Conservation (phyloP, 2,113 vertebrate genomes). For the Parotia lawesii region DNA sequence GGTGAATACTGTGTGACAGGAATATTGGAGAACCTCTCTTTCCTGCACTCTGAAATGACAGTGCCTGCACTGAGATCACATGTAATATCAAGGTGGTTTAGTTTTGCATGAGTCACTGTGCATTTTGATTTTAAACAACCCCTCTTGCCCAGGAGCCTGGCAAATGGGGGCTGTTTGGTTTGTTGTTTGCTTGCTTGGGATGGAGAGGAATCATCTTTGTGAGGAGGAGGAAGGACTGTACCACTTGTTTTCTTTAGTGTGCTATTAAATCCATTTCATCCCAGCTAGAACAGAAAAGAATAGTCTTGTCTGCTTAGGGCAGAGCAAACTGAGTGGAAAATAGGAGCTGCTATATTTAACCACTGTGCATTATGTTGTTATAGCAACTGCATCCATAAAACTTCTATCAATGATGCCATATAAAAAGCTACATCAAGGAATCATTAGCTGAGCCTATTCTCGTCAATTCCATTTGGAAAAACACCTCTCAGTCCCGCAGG, state of each 20-base stretch:
- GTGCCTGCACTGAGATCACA: not conserved
- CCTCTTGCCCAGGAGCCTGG: not conserved
- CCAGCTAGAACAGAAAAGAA: slow-evolving; percentile 21
- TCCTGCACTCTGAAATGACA: not conserved
- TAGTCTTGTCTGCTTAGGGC: slow-evolving; percentile 6
- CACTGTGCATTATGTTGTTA: slow-evolving; percentile 64
- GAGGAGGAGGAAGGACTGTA: not conserved
- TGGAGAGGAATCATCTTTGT: not conserved
- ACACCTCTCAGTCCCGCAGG: slow-evolving; percentile 18
- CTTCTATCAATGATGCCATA: slow-evolving; percentile 55
- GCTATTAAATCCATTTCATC: slow-evolving; percentile 22
- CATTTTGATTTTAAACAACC: slow-evolving; percentile 1
- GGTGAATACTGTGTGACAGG: not conserved
- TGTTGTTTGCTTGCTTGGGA: slow-evolving; percentile 1
- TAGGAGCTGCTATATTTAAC: slow-evolving; percentile 61
- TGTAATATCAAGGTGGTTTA: not conserved
- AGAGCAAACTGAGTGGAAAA: slow-evolving; percentile 47
- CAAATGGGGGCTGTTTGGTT: not conserved
- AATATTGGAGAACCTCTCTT: not conserved
- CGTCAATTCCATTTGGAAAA: slow-evolving; percentile 14
- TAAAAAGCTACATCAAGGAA: slow-evolving; percentile 56
- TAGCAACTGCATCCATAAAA: slow-evolving; percentile 68
- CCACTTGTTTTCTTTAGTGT: not conserved
- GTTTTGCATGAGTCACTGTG: slow-evolving; percentile 22
- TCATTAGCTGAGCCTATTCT: slow-evolving; percentile 50